Conservation (phyloP, 64 coral and sea anemone genomes). For the Orbicella faveolata region DNA sequence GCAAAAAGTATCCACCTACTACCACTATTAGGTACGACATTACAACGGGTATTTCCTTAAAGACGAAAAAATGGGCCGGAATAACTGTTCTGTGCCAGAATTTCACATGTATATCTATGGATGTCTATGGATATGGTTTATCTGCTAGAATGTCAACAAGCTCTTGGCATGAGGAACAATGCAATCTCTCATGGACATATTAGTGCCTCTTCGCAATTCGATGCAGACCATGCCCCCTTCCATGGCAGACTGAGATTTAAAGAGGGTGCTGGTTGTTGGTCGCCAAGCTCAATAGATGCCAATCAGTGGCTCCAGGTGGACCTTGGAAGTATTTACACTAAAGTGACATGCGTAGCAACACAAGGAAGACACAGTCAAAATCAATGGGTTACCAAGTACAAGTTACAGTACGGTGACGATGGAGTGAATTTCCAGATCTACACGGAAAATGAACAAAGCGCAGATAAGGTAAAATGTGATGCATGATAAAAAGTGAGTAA, state of each 20-base stretch:
- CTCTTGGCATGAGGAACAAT: slow-evolving; percentile 39
- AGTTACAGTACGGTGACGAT: not conserved
- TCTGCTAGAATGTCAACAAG: not conserved
- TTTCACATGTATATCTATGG: too few relatives aligned
- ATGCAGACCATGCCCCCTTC: not conserved
- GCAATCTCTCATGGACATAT: slow-evolving; percentile 38
- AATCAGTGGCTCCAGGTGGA: slow-evolving; percentile 60
- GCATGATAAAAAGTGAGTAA: too few relatives aligned
- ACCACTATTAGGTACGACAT: too few relatives aligned
- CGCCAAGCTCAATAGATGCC: not conserved
- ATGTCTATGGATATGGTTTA: too few relatives aligned
- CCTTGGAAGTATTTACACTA: slow-evolving; percentile 19
- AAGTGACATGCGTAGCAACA: slow-evolving; percentile 27
- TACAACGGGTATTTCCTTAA: too few relatives aligned
- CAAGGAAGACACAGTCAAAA: slow-evolving; percentile 10
- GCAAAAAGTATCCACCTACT: too few relatives aligned
- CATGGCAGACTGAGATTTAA: slow-evolving; percentile 43
- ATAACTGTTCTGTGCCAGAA: too few relatives aligned
- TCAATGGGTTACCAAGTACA: not conserved
- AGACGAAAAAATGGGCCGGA: too few relatives aligned
- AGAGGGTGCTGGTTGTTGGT: not conserved
- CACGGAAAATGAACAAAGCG: not conserved
- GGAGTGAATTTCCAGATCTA: not conserved
- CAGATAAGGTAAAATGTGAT: not conserved
- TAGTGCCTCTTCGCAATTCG: slow-evolving; percentile 32